phyloP scores from a whole-genome alignment of 2,888 invertebrate genomes.

The Zele albiditarsus region DNA sequence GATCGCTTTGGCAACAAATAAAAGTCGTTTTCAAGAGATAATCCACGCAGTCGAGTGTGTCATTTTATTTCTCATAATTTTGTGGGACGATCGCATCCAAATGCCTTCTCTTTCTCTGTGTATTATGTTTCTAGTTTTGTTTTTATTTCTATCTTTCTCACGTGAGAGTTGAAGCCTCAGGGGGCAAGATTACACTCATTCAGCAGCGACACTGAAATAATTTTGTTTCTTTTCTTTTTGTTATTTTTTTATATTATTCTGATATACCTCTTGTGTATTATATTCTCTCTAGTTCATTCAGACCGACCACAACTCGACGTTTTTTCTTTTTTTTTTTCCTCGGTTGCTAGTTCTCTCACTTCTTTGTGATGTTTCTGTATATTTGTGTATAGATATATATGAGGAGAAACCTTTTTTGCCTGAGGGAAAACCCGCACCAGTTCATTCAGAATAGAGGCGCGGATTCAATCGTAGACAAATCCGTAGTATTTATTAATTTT shows the following conservation, averaged over 20 bases:
- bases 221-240: constrained; percentile 50
- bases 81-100: constrained; percentile 50
- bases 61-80: constrained; percentile 72
- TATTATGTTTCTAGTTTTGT: constrained; percentile 37
- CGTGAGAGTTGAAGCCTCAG: constrained; percentile 46
- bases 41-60: constrained; percentile 66
- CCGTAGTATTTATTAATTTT: background rate
- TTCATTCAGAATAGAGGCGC: background rate
- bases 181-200: constrained; percentile 69
- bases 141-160: constrained; percentile 25
- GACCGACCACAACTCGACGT: background rate
- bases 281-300: background rate
- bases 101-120: constrained; percentile 31
- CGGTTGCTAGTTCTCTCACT: background rate
- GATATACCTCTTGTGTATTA: constrained; percentile 42
- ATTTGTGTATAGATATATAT: background rate
- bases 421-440: background rate
- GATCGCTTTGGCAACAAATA: constrained; percentile 58
- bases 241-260: constrained; percentile 41
- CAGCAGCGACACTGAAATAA: constrained; percentile 59
- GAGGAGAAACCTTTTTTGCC: background rate
- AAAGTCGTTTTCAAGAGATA: constrained; percentile 68
- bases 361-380: background rate
- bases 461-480: background rate
- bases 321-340: constrained; percentile 15